Evolutionary conservation across 2,113 vertebrate genomes (phyloP), one percentile per base, ranked within the genome.

Genomic region (Zosterops borbonicus): DNA sequence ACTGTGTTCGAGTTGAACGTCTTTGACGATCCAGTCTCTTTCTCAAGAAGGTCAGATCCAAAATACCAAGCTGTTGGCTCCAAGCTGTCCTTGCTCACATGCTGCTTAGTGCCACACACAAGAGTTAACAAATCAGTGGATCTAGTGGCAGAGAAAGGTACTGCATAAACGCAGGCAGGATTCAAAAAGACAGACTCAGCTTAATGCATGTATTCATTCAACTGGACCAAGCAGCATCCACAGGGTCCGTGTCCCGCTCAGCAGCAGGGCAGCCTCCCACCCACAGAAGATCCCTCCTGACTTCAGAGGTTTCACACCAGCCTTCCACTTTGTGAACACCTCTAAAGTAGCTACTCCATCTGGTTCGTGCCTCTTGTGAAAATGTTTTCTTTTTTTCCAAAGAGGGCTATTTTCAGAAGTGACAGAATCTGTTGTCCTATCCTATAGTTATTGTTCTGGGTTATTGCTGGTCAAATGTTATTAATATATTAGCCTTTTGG

Each of bases 341-440:
- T 82, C 6, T 59, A 23, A 83, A 74, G 76, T 60, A 65, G 41
- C 69, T 83, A 19, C 52, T 84, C 9, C 71, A 60, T 79, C 74
- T 75, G 50, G 49, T 83, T 86, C 0, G 0, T 81, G 78, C 62
- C 52, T 77, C 64, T 79, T 88, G 64, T 80, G 68, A 95, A 94
- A 91, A 37, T 35, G 11, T 74, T 91, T 65, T 80, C 9, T 49
- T 89, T 87, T 77, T 73, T 83, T 35, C 49, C 46, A 84, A 93
- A 92, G 41, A 47, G 59, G 25, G 71, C 91, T 95, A 82, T 96
- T 96, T 94, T 88, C 93, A 95, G 93, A 85, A 91, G 88, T 71
- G 80, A 80, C 73, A 86, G 91, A 93, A 88, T 91, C 88, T 90
- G 52, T 95, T 96, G 81, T 95, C 95, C 81, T n/a, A 3, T 49